Evolutionary conservation across 2,888 invertebrate species (phyloP).

Genomic region (Crossocerus cetratus): DNA sequence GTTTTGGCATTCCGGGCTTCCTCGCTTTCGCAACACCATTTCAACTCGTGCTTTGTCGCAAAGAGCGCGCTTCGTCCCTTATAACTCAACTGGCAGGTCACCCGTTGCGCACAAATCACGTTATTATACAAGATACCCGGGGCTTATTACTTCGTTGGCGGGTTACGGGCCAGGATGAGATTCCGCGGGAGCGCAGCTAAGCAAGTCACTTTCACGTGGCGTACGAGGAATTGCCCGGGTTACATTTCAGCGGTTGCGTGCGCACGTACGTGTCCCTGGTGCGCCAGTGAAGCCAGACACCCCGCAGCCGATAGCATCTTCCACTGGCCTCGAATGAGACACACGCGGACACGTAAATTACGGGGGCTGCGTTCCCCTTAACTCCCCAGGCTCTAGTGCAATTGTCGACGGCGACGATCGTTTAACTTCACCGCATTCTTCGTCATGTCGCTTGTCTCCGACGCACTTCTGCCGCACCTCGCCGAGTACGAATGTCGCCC

Average conservation of each 20-base stretch:
- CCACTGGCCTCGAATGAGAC: constrained; percentile 58
- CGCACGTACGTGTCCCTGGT: neutral
- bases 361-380: constrained; percentile 49
- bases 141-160: constrained; percentile 20
- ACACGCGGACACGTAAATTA: constrained; percentile 51
- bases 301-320: constrained; percentile 53
- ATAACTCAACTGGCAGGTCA: neutral
- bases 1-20: no score
- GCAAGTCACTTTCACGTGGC: constrained; percentile 47
- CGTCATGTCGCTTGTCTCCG: constrained; percentile 20
- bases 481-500: no score
- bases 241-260: constrained; percentile 39
- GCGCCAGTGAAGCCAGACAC: constrained; percentile 51
- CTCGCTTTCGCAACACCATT: no score
- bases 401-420: constrained; percentile 35
- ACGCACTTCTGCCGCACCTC: neutral
- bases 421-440: constrained; percentile 42
- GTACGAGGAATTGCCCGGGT: constrained; percentile 54
- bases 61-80: no score
- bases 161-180: constrained; percentile 10
- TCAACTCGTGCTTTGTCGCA: no score
- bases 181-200: constrained; percentile 15
- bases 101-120: neutral
- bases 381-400: constrained; percentile 42
- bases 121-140: neutral